Evolutionary conservation across 2,888 invertebrate species (phyloP), one percentile per base, ranked within the genome.

Genomic region (Plagodis pulveraria): DNA sequence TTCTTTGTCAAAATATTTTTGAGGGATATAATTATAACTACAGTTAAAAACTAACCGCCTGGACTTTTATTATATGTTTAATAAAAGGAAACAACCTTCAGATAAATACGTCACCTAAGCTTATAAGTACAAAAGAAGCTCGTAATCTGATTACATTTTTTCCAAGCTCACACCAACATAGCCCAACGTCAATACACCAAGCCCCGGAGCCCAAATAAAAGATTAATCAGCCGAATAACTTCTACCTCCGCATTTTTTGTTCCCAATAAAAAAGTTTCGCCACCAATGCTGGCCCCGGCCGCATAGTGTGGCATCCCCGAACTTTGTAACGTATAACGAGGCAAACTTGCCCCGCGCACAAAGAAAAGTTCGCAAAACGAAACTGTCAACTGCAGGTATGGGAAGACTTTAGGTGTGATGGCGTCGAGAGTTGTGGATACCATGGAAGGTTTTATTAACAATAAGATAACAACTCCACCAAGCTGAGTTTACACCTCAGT

Each of bases 301-400:
- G 48, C 56, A 54, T 56, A 61, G 61, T 56, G 50, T 45, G 53
- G 53, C 58, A 54, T 46, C 58, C 53, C 53, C 44, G 11, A 67
- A 68, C 61, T 68, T 67, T 57, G 60, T 77, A 74, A 63, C 66
- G 63, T 43, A 53, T 82, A 86, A 84, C 86, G 81, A 86, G 78
- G 59, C 72, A 84, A 83, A 76, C 86, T 78, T 59, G 50, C 62
- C 77, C 69, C 70, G 66, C 76, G 79, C 73, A 83, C 86, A 84
- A 88, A 86, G 85, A 86, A 87, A 86, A 87, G 80, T 87, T 86
- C 74, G 70, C 71, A 76, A 74, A 82, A 81, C 83, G 81, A 81
- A 83, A 84, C 85, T 84, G 86, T 87, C 87, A 84, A 72, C 75
- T 74, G 67, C 89, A 88, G 87, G 83, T 83, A 84, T 78, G 74